Percentiles rank a stretch among this genome's conserved stretches.
Evolutionary conservation across 1,140 invertebrate genomes (phyloP).

Genomic region (Scaptomyza montana): DNA sequence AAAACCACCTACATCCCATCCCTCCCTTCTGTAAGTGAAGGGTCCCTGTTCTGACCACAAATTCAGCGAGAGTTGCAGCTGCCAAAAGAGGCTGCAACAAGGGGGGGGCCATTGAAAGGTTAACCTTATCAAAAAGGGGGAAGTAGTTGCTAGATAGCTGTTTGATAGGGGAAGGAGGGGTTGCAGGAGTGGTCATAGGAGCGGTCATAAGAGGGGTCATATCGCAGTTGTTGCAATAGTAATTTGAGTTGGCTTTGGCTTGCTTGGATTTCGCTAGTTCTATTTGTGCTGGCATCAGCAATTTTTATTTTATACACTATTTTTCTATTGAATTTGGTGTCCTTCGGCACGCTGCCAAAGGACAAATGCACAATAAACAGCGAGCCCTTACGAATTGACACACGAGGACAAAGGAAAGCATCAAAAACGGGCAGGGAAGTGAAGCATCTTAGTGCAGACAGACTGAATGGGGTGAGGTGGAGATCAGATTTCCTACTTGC

Average conservation of each 20-base stretch:
- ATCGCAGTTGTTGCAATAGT: constrained; percentile 18
- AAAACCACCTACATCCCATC: not conserved
- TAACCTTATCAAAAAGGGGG: constrained; percentile 22
- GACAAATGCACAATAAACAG: constrained; percentile 79
- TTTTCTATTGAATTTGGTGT: constrained; percentile 67
- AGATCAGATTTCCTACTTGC: constrained; percentile 52
- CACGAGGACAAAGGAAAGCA: not conserved
- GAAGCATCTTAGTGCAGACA: constrained; percentile 29
- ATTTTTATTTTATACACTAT: constrained; percentile 20
- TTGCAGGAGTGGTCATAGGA: not conserved
- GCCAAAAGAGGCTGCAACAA: constrained; percentile 53
- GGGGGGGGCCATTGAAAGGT: constrained; percentile 42
- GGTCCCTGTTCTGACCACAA: constrained; percentile 21
- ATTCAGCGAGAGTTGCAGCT: constrained; percentile 12
- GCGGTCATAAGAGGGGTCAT: not conserved
- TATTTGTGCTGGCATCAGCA: constrained; percentile 22
- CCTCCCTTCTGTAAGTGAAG: constrained; percentile 10
- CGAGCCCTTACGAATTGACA: not conserved
- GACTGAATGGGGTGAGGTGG: constrained; percentile 3
- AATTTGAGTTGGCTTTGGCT: constrained; percentile 40
- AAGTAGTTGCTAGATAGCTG: not conserved
- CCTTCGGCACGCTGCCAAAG: constrained; percentile 68
- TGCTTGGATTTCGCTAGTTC: not conserved
- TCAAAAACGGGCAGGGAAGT: not conserved
- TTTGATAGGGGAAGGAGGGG: not conserved